Conservation (phyloP, 2,113 vertebrate genomes). For the human region DNA sequence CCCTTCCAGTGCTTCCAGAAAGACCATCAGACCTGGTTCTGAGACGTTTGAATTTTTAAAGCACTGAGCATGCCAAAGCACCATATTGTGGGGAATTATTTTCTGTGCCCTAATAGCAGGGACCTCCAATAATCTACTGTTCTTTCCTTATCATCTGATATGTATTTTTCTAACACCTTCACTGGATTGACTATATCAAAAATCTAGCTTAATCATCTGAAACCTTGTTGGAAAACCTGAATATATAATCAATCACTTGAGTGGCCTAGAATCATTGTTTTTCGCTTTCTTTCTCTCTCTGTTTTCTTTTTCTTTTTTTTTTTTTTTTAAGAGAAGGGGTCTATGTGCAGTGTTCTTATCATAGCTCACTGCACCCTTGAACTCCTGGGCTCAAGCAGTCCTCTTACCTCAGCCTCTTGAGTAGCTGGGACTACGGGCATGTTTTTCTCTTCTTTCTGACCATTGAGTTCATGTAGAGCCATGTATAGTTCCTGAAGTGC, state of each 20-base stretch:
- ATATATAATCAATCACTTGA: not conserved
- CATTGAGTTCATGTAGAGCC: not conserved
- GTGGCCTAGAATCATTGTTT: not conserved
- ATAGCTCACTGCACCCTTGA: too few species aligned
- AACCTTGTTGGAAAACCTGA: not conserved
- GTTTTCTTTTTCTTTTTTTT: too few species aligned
- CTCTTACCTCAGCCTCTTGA: too few species aligned
- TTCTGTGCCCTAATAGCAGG: not conserved
- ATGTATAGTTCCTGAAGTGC: not conserved
- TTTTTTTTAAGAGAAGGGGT: too few species aligned
- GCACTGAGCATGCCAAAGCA: not conserved
- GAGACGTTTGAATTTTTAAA: not conserved
- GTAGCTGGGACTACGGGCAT: not conserved
- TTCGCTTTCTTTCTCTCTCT: not conserved
- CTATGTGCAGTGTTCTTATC: too few species aligned
- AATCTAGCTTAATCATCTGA: not conserved
- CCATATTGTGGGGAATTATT: not conserved
- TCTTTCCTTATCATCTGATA: not conserved
- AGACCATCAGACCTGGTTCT: not conserved
- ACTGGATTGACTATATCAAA: not conserved
- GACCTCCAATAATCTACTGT: not conserved
- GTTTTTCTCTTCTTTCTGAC: not conserved
- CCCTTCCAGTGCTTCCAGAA: not conserved
- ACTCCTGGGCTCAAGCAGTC: too few species aligned
- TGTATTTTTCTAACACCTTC: not conserved